Base-by-base conservation (phyloP, 2,797 vertebrate genomes). In the Centropyge bicolor region DNA sequence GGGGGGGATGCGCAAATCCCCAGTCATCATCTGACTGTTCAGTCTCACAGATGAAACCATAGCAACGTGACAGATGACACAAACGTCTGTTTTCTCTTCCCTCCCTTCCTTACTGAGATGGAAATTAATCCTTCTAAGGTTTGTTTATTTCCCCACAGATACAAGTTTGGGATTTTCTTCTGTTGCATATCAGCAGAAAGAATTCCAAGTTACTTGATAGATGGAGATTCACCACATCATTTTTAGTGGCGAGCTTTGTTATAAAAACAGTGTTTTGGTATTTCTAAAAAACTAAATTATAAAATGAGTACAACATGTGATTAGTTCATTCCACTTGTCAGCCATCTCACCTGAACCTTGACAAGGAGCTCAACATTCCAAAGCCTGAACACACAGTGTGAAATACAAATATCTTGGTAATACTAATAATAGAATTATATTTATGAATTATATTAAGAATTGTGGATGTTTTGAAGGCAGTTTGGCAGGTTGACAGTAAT, bases 1-100 rank as follows among this genome's bases (percentile, higher is more conserved):
- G 12, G 0, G 35, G 19, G 11, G 41, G 65, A 67, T n/a, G n/a
- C 61, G 66, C 40, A 66, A 71, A 31, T 40, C 48, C 40, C 60
- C 43, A 46, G 54, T 62, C 74, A 56, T 65, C 19, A 60, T 38
- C 60, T 43, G 48, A 35, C 31, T 59, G 36, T 55, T 35, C 35
- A 48, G 68, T 43, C 55, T 67, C 24, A 45, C 62, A n/a, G n/a
- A 49, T 63, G 56, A 77, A 82, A 77, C 68, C 68, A 72, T 68
- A 68, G 74, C 56, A 76, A 77, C 80, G 45, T 70, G 48, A 49
- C 54, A 76, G 41, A 61, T 55, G 54, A 60, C 61, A 46, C 3
- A 48, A 7, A 45, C 1, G n/a, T 64, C 31, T 61, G 54, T 49
- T 75, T 46, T 24, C 22, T 40, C 22, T 48, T 27, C 4, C 8